Evolutionary conservation across 2,797 vertebrate species (phyloP).

Genomic region (Fistularia commersonii): DNA sequence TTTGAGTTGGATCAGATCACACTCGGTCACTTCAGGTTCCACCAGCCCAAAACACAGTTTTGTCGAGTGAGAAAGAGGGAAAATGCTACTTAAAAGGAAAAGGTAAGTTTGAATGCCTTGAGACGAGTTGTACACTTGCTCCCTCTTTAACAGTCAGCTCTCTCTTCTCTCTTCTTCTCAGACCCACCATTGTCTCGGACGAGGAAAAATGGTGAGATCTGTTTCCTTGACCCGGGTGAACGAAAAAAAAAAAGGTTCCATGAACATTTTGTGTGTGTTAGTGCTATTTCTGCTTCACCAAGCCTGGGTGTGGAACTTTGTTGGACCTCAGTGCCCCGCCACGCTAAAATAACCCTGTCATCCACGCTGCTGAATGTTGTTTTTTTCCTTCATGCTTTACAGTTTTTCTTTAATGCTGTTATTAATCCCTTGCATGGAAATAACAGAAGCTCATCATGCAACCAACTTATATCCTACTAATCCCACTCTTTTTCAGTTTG

Average conservation of each 20-base stretch:
- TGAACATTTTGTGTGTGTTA: background rate
- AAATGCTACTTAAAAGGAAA: constrained; percentile 70
- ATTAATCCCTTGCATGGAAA: constrained; percentile 3
- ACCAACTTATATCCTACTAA: background rate
- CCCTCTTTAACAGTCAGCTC: constrained; percentile 8
- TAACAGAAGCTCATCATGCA: constrained; percentile 8
- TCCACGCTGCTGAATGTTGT: too few relatives aligned
- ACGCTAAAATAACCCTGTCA: too few relatives aligned
- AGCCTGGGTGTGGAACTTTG: constrained; percentile 27
- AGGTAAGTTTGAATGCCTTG: constrained; percentile 44
- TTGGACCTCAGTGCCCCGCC: too few relatives aligned
- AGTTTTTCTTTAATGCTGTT: background rate
- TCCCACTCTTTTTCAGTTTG: background rate
- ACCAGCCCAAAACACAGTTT: constrained; percentile 67
- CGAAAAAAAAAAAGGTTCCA: background rate
- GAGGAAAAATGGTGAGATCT: constrained; percentile 80
- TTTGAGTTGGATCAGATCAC: constrained; percentile 63
- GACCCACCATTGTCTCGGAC: constrained; percentile 67
- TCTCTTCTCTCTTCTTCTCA: constrained; percentile 52
- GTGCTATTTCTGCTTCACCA: background rate
- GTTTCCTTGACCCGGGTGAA: background rate
- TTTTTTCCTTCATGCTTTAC: background rate
- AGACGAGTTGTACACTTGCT: background rate
- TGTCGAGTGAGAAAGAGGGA: constrained; percentile 54
- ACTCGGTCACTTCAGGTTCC: constrained; percentile 60